Evolutionary conservation across 2,888 invertebrate species (phyloP).

Genomic region (Erynnis tages): DNA sequence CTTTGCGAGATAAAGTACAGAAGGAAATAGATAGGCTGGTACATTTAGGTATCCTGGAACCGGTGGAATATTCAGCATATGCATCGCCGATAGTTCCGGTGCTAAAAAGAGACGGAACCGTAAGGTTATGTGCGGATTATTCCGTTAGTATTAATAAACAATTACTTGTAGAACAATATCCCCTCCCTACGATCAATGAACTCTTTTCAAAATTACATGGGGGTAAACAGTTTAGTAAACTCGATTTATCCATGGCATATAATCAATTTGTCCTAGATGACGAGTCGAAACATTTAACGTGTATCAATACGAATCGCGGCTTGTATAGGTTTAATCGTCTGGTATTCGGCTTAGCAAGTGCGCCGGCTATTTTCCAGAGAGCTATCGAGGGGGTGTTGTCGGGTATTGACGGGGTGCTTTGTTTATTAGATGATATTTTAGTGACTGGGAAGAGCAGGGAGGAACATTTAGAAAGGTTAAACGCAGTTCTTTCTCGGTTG

Average conservation of each 20-base stretch:
- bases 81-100: conserved; percentile 33
- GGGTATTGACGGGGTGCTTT: conserved; percentile 29
- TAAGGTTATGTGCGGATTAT: conserved; percentile 33
- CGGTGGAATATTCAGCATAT: conserved; percentile 29
- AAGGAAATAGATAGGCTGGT: conserved; percentile 29
- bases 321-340: conserved; percentile 26
- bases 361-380: conserved; percentile 34
- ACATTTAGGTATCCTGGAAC: conserved; percentile 26
- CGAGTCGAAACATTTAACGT: conserved; percentile 22
- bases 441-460: conserved; percentile 17
- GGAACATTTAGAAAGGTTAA: conserved; percentile 26
- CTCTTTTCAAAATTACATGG: conserved; percentile 33
- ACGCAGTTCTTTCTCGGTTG: conserved; percentile 27
- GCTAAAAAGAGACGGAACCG: conserved; percentile 29
- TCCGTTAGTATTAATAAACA: conserved; percentile 34
- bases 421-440: conserved; percentile 29
- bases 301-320: conserved; percentile 28
- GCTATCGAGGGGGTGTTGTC: conserved; percentile 32
- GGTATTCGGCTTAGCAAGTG: conserved; percentile 32
- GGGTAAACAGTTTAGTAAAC: conserved; percentile 29
- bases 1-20: conserved; percentile 30
- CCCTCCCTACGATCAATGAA: conserved; percentile 31
- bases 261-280: conserved; percentile 28
- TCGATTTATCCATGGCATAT: conserved; percentile 32
- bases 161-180: conserved; percentile 33